Percentiles rank a stretch among this genome's conserved stretches.
Conservation (phyloP, 2,113 vertebrate genomes). For the Hemiscyllium ocellatum region DNA sequence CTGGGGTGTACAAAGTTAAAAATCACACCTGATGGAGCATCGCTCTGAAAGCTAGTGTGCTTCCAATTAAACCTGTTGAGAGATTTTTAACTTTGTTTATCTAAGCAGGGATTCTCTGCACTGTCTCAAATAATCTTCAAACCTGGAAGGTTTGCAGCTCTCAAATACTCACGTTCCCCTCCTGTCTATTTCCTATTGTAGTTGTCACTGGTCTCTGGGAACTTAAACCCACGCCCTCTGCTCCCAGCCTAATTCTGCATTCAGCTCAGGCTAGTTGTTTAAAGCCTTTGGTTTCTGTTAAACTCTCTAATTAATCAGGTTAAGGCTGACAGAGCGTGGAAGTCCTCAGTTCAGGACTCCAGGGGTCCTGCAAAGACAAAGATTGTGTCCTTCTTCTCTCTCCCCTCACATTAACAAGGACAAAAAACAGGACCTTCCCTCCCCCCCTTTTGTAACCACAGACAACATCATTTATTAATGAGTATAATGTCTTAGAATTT, state of each 20-base stretch:
- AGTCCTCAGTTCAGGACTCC: not conserved
- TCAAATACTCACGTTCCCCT: not conserved
- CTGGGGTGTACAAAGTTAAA: too few relatives aligned
- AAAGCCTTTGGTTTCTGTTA: conserved; percentile 35
- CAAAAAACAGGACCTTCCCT: not conserved
- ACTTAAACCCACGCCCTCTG: conserved; percentile 8
- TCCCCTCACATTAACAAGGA: conserved; percentile 37
- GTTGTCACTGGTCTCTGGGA: conserved; percentile 7
- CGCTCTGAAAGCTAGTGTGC: too few relatives aligned
- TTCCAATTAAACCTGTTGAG: too few relatives aligned
- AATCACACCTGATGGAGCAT: too few relatives aligned
- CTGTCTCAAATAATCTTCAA: not conserved
- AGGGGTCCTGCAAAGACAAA: not conserved
- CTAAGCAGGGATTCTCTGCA: not conserved
- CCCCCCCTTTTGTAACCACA: not conserved
- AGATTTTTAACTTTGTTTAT: too few relatives aligned
- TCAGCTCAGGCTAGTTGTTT: conserved; percentile 29
- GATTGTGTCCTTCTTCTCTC: conserved; percentile 38
- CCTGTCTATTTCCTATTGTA: not conserved
- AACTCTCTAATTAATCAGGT: conserved; percentile 31
- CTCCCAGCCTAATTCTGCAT: conserved; percentile 34
- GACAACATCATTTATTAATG: not conserved
- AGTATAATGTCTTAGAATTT: not conserved
- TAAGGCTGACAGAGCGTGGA: conserved; percentile 23
- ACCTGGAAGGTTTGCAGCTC: not conserved